Evolutionary conservation across 1,140 invertebrate genomes (phyloP).

Genomic region (Drosophila jambulina): DNA sequence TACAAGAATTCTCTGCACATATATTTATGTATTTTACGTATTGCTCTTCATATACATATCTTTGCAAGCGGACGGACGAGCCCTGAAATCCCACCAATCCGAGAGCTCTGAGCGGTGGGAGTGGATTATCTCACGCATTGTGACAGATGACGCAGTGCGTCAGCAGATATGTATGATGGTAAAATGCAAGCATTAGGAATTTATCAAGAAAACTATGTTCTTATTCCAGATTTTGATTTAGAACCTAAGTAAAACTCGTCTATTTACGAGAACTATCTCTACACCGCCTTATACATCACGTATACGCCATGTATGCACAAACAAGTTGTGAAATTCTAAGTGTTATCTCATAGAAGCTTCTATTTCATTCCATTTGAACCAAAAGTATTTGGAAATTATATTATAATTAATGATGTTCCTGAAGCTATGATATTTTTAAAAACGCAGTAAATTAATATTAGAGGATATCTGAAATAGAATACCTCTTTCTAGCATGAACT

Average conservation of each 20-base stretch:
- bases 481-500: not conserved
- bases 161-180: slow-evolving; percentile 10
- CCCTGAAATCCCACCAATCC: slow-evolving; percentile 75
- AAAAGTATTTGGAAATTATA: slow-evolving; percentile 1
- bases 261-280: not conserved
- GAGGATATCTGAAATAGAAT: not conserved
- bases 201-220: not conserved
- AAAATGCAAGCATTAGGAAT: not conserved
- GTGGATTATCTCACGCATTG: slow-evolving; percentile 47
- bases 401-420: not conserved
- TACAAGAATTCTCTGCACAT: not conserved
- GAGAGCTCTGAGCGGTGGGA: slow-evolving; percentile 30
- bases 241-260: not conserved
- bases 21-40: not conserved
- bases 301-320: slow-evolving; percentile 18
- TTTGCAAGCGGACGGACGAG: slow-evolving; percentile 55
- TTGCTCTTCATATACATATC: not conserved
- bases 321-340: slow-evolving; percentile 8
- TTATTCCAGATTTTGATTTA: not conserved
- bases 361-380: not conserved
- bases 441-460: not conserved
- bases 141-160: slow-evolving; percentile 52
- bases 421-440: not conserved
- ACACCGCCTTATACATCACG: not conserved
- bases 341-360: slow-evolving; percentile 3